phyloP scores from a whole-genome alignment of 2,797 vertebrate genomes.

The Limnodromus scolopaceus region DNA sequence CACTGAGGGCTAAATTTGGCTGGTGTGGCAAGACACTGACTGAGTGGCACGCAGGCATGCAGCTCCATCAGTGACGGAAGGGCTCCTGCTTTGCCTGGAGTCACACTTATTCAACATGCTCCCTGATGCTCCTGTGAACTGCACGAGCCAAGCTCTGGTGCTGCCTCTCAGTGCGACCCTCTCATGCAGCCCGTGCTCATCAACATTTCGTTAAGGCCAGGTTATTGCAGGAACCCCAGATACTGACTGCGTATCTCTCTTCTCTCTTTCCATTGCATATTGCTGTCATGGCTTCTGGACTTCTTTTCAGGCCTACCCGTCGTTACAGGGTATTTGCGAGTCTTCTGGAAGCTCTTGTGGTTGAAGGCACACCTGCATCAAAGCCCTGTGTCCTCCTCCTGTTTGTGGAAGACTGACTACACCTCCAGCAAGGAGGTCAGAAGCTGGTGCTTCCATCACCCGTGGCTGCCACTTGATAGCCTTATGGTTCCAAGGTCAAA shows the following conservation, averaged over 20 bases:
- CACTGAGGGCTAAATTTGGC: not conserved
- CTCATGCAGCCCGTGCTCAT: not conserved
- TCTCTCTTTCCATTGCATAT: not conserved
- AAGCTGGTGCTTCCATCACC: not conserved
- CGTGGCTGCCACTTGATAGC: not conserved
- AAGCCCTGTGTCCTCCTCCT: not conserved
- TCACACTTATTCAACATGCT: not conserved
- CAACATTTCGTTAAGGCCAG: not conserved
- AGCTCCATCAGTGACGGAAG: not conserved
- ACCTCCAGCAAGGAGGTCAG: not conserved
- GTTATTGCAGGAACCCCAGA: not conserved
- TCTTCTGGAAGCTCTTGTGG: not conserved
- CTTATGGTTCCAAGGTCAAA: not conserved
- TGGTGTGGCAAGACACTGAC: not conserved
- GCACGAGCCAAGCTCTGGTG: not conserved
- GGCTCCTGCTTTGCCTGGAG: not conserved
- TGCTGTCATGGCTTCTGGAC: accelerated
- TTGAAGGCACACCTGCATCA: not conserved
- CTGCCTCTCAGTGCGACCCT: not conserved
- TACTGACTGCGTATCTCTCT: not conserved
- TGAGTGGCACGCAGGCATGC: not conserved
- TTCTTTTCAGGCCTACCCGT: not conserved
- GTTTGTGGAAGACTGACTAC: not conserved
- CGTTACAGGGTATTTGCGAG: not conserved
- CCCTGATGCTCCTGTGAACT: not conserved